A percentile compares a stretch with the other conserved stretches of the same genome.
Conservation (phyloP, 2,797 vertebrate species). For the Salmo trutta region DNA sequence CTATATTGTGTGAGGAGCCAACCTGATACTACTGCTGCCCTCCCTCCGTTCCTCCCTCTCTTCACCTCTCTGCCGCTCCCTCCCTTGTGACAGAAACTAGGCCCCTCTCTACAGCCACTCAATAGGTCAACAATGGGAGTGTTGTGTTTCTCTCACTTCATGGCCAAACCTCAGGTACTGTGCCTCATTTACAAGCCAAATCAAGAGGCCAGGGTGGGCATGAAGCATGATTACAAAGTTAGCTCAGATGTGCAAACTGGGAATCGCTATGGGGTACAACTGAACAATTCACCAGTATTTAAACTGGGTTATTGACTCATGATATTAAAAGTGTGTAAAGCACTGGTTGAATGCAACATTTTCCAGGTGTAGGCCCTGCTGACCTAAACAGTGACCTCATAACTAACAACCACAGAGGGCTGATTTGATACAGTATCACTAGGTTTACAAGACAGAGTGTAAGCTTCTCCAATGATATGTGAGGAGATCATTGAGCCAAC, state of each 20-base stretch:
- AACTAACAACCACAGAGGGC: constrained; percentile 3
- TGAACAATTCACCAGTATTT: constrained; percentile 39
- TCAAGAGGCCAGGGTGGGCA: constrained; percentile 51
- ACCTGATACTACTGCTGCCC: constrained; percentile 53
- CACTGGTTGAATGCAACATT: constrained; percentile 10
- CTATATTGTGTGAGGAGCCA: constrained; percentile 59
- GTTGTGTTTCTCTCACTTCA: constrained; percentile 26
- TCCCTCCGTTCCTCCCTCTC: constrained; percentile 27
- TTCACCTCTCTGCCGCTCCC: constrained; percentile 2
- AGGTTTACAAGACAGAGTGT: background rate
- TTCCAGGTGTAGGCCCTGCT: background rate
- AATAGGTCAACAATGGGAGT: constrained; percentile 9
- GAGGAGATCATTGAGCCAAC: background rate
- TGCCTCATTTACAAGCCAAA: constrained; percentile 82
- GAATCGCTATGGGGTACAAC: constrained; percentile 40
- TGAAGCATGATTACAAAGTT: constrained; percentile 47
- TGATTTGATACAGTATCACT: background rate
- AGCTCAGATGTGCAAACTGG: constrained; percentile 64
- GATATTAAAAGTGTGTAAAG: constrained; percentile 13
- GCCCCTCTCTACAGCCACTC: constrained; percentile 35
- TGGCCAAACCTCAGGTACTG: constrained; percentile 22
- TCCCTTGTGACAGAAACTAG: constrained; percentile 38
- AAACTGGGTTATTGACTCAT: constrained; percentile 26
- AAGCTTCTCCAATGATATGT: background rate
- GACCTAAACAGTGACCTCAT: constrained; percentile 25